Evolutionary conservation across 1,140 invertebrate genomes (phyloP), one percentile per base, ranked within the genome.

Genomic region (Drosophila arizonae): DNA sequence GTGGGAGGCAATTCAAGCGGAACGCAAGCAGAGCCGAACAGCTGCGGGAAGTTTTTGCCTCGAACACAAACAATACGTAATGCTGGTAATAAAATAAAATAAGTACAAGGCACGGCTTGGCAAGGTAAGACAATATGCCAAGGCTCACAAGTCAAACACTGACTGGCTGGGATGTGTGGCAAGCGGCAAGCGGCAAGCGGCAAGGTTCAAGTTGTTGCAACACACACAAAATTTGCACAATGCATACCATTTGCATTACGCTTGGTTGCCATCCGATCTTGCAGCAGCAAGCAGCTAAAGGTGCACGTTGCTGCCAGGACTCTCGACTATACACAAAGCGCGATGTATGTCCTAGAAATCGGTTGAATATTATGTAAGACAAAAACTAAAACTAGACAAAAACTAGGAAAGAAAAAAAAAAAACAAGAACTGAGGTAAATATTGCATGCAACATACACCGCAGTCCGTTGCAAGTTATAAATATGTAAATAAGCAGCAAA

Each of bases 401-500:
- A 67, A 28, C 13, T 62, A 54, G 60, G 68, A 87, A 79, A 72
- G 79, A 6, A n/a, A 43, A 6, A 43, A 43, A 9, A 15, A 43
- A 43, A 43, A 45, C 13, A 15, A 43, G n/a, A 43, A 17, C 13
- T 78, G 71, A 71, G 58, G 51, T 28, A 75, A 48, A 62, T 57
- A 60, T 43, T 17, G 33, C 46, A 50, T 43, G 26, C 21, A 33
- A 21, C 33, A 28, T n/a, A 30, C 54, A 41, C 54, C 58, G 39
- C 46, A 46, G n/a, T 48, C 26, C 39, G 46, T 15, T 68, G 54
- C 60, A 73, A 82, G 66, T 79, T 88, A 82, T 88, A 88, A 87
- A 88, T 87, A 87, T 87, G 82, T 79, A 82, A 87, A 87, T 87
- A 88, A 79, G 82, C 72, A 85, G 69, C 79, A 87, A 88, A 88